Conservation (phyloP, 2,888 invertebrate genomes). For the Vanessa cardui region DNA sequence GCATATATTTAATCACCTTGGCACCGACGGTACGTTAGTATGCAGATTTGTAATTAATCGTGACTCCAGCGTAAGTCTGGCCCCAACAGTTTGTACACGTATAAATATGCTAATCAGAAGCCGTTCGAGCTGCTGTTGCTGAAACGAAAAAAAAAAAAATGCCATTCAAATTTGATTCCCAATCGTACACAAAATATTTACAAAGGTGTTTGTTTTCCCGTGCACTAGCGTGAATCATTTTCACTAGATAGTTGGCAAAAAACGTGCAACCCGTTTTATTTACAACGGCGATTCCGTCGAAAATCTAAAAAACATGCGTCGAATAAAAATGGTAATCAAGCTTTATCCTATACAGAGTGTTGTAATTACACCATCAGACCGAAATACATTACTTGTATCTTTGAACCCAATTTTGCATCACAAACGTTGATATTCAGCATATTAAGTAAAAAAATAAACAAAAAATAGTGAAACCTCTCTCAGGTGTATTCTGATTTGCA, state of each 20-base stretch:
- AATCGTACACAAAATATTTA: neutral
- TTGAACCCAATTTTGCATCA: constrained; percentile 69
- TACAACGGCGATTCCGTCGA: constrained; percentile 11
- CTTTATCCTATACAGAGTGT: constrained; percentile 54
- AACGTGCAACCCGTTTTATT: constrained; percentile 15
- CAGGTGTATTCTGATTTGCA: constrained; percentile 60
- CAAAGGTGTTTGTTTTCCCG: neutral
- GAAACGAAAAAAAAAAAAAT: neutral
- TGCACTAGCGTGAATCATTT: constrained; percentile 9
- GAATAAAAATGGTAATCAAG: constrained; percentile 75
- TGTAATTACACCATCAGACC: constrained; percentile 57
- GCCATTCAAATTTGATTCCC: neutral
- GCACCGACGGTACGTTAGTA: too few species aligned
- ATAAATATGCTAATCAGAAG: too few species aligned
- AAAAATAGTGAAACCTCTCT: constrained; percentile 42
- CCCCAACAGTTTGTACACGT: too few species aligned
- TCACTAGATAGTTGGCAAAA: constrained; percentile 9
- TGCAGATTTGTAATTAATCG: too few species aligned
- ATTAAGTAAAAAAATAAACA: constrained; percentile 56
- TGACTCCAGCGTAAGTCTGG: too few species aligned
- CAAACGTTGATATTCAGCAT: constrained; percentile 60
- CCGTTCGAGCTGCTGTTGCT: too few species aligned
- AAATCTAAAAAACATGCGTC: constrained; percentile 18
- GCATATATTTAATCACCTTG: too few species aligned
- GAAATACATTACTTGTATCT: constrained; percentile 36